Conservation (phyloP, 2,113 vertebrate genomes). For the Passer montanus region DNA sequence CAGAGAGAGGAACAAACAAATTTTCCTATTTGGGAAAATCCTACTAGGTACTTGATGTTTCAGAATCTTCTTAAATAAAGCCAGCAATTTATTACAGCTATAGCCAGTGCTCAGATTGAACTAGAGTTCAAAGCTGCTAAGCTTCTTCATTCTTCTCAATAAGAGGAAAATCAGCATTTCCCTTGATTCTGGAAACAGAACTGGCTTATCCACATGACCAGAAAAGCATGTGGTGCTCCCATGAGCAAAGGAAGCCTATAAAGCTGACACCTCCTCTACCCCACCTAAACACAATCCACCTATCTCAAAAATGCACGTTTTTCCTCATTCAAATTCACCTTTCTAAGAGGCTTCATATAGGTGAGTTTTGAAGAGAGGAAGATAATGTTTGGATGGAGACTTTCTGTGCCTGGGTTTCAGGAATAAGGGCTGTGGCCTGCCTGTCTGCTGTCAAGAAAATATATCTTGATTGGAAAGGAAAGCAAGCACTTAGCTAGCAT, state of each 20-base stretch:
- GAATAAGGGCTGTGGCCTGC: neutral
- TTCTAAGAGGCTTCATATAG: neutral
- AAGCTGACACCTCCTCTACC: neutral
- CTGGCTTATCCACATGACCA: neutral
- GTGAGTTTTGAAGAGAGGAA: neutral
- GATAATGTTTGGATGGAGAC: neutral
- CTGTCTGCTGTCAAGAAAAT: neutral
- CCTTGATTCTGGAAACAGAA: neutral
- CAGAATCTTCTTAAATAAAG: neutral
- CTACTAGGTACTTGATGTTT: neutral
- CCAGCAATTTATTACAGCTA: neutral
- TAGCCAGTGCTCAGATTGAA: neutral
- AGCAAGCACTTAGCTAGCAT: neutral
- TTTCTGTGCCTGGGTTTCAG: neutral
- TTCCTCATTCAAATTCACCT: neutral
- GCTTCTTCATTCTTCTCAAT: neutral
- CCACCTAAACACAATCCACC: neutral
- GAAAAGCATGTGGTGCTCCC: neutral
- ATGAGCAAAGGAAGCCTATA: neutral
- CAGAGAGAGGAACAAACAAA: neutral
- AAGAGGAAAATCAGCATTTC: neutral
- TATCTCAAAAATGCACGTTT: neutral
- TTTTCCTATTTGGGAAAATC: neutral
- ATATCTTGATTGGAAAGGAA: neutral
- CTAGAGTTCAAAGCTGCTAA: constrained; percentile 11